phyloP scores from a whole-genome alignment of 2,888 invertebrate species.

The Camponotus fellah region DNA sequence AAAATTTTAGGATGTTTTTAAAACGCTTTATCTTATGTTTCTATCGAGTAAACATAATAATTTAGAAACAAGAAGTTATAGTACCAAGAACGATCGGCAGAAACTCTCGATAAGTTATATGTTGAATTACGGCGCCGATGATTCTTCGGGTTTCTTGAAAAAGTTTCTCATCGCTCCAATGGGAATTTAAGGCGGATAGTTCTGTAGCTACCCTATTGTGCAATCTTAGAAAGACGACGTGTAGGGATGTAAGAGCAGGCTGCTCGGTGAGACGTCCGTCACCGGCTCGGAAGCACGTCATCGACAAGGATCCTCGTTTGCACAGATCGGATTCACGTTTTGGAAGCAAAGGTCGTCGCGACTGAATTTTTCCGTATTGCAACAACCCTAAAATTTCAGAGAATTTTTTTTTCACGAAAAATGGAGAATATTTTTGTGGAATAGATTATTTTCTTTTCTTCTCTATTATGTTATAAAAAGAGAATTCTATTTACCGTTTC shows the following conservation, averaged over 20 bases:
- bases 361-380: slow-evolving; percentile 89
- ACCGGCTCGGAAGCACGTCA: slow-evolving; percentile 92
- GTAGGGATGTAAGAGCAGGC: slow-evolving; percentile 92
- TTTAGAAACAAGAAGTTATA: slow-evolving; percentile 31
- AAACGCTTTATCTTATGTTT: background rate
- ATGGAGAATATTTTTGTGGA: background rate
- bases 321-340: slow-evolving; percentile 89
- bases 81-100: slow-evolving; percentile 92
- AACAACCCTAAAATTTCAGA: slow-evolving; percentile 80
- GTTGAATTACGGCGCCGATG: slow-evolving; percentile 93
- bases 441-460: background rate
- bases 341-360: slow-evolving; percentile 88
- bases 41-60: background rate
- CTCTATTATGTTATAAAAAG: background rate
- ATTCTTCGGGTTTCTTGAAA: slow-evolving; percentile 95
- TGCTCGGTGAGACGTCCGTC: slow-evolving; percentile 94
- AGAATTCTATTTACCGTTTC: slow-evolving; percentile 88
- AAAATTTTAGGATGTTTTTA: slow-evolving; percentile 39
- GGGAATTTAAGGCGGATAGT: slow-evolving; percentile 91
- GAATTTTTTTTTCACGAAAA: background rate
- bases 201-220: slow-evolving; percentile 92
- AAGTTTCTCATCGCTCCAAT: slow-evolving; percentile 95
- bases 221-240: slow-evolving; percentile 91
- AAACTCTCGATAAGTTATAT: slow-evolving; percentile 94
- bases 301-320: slow-evolving; percentile 90